phyloP scores from a whole-genome alignment of 2,113 vertebrate species.

The Lampris megalopsis region DNA sequence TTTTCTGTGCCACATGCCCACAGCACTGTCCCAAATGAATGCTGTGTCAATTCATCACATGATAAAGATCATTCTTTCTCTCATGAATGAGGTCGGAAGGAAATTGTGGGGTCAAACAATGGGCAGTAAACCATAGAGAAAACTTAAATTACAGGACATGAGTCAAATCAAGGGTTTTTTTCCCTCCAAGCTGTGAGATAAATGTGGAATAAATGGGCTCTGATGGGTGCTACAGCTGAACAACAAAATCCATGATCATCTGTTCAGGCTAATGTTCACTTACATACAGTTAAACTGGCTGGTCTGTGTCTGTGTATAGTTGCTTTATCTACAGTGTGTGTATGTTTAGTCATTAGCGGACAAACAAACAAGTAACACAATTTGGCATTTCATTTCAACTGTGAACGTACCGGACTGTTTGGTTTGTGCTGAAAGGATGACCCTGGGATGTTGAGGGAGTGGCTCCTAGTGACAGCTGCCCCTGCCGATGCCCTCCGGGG shows the following conservation, averaged over 20 bases:
- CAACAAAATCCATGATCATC: background rate
- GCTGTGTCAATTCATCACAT: conserved; percentile 49
- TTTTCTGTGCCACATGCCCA: conserved; percentile 50
- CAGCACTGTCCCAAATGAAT: conserved; percentile 54
- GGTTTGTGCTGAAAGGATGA: conserved; percentile 79
- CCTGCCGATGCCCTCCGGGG: conserved; percentile 85
- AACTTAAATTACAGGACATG: conserved; percentile 39
- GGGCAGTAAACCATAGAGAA: conserved; percentile 18
- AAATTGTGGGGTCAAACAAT: conserved; percentile 27
- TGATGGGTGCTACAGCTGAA: background rate
- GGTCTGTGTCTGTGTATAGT: background rate
- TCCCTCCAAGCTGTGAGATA: conserved; percentile 2
- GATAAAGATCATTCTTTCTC: conserved; percentile 24
- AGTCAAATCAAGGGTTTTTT: conserved; percentile 25
- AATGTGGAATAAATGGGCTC: background rate
- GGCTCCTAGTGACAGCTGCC: conserved; percentile 88
- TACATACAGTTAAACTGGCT: background rate
- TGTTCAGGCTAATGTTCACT: background rate
- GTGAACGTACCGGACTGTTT: conserved; percentile 85
- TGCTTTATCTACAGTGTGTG: no score
- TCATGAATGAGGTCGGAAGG: conserved; percentile 8
- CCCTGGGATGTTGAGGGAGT: conserved; percentile 89
- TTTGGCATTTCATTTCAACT: background rate
- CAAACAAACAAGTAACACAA: no score
- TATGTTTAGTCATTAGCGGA: no score